A percentile compares a stretch with the other conserved stretches of the same genome.
Conservation (phyloP, 2,113 vertebrate species). For the Ciconia stormi region DNA sequence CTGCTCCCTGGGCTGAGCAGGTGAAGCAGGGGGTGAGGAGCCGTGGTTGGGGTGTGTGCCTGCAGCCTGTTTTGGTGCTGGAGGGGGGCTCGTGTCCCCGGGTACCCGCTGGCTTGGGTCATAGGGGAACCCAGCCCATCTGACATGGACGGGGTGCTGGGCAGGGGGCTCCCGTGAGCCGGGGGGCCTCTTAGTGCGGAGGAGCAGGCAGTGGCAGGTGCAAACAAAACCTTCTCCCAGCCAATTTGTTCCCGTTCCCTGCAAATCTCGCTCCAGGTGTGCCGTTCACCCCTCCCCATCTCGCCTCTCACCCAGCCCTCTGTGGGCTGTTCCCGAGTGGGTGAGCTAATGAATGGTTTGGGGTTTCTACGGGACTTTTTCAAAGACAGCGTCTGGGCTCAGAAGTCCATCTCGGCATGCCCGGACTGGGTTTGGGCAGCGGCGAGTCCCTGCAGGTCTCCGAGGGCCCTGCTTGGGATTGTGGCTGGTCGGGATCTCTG, state of each 20-base stretch:
- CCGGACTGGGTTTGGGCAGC: not conserved
- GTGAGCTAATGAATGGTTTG: not conserved
- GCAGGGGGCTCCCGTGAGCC: not conserved
- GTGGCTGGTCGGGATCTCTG: not conserved
- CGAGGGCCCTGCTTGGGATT: not conserved
- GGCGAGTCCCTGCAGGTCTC: not conserved
- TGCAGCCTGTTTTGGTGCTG: not conserved
- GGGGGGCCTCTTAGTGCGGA: accelerated
- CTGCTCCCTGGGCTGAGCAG: not conserved
- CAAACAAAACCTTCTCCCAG: not conserved
- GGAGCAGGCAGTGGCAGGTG: not conserved
- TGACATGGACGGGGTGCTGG: accelerated
- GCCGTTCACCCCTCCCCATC: not conserved
- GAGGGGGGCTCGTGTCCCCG: not conserved
- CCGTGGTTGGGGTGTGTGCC: no score
- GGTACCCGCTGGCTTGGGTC: not conserved
- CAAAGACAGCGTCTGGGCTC: not conserved
- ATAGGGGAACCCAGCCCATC: not conserved
- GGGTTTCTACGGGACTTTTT: not conserved
- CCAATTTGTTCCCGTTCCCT: not conserved
- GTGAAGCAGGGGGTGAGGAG: not conserved
- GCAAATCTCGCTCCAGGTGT: not conserved
- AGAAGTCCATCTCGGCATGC: not conserved
- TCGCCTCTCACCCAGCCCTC: not conserved
- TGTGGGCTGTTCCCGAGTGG: not conserved